phyloP scores from a whole-genome alignment of 2,797 vertebrate species.

The Euthynnus affinis region DNA sequence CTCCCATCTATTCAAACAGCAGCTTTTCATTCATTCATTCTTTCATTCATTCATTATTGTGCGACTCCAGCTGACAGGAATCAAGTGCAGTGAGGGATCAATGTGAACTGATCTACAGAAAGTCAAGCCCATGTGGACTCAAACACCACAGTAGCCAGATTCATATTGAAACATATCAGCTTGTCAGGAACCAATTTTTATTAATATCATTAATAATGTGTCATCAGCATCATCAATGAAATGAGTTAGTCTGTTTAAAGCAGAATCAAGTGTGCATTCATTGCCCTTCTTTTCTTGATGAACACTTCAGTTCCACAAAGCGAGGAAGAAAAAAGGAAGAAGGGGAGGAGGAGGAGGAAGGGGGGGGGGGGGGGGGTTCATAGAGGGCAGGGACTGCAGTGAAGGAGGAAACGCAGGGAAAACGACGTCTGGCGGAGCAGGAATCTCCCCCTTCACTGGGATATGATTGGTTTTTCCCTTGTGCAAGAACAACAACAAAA shows the following conservation, averaged over 20 bases:
- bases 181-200: conserved; percentile 87
- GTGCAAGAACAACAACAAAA: conserved; percentile 90
- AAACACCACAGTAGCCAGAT: conserved; percentile 78
- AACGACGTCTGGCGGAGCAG: conserved; percentile 84
- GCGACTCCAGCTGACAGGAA: not conserved
- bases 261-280: conserved; percentile 86
- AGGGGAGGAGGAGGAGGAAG: conserved; percentile 59
- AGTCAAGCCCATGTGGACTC: not conserved
- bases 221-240: conserved; percentile 88
- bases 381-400: conserved; percentile 78
- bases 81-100: not conserved
- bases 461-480: conserved; percentile 97
- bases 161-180: conserved; percentile 85
- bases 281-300: conserved; percentile 87
- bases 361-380: conserved; percentile 28
- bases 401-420: conserved; percentile 87
- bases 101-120: not conserved
- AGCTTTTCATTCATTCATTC: not conserved
- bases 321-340: conserved; percentile 88
- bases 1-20: not conserved
- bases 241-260: conserved; percentile 88
- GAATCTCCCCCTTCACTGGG: conserved; percentile 86
- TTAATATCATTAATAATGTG: conserved; percentile 87
- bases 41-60: not conserved
- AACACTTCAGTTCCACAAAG: conserved; percentile 92